These are phyloP conservation scores for Sinocyclocheilus rhinocerous DNA, from an alignment of 2,113 vertebrate species.

Conservation along the genomic window DNA sequence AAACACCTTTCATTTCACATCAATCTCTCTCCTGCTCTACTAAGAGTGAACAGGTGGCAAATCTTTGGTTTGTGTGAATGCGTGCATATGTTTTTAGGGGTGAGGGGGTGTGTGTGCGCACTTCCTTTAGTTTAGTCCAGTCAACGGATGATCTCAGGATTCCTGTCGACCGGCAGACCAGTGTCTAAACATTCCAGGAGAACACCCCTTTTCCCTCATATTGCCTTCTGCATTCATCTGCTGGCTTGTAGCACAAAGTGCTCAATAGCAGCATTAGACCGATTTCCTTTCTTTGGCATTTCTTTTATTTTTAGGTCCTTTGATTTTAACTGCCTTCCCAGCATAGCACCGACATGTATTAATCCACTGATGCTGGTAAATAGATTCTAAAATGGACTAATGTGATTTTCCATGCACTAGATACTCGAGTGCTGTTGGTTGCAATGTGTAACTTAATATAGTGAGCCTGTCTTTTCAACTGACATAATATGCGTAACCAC, in stretches of 20 bases:
- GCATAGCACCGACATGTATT: conserved; percentile 22
- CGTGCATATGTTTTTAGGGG: conserved; percentile 3
- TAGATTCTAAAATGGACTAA: conserved; percentile 41
- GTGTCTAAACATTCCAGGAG: conserved; percentile 51
- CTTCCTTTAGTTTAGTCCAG: conserved; percentile 37
- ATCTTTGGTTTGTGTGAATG: conserved; percentile 24
- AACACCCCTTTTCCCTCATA: conserved; percentile 17
- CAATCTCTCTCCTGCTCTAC: not conserved
- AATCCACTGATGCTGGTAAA: conserved; percentile 46
- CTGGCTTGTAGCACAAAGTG: conserved; percentile 30
- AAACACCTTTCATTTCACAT: conserved; percentile 35
- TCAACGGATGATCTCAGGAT: conserved; percentile 19
- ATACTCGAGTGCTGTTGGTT: conserved; percentile 34
- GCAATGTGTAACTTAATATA: conserved; percentile 38
- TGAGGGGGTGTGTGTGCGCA: not conserved
- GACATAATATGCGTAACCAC: conserved; percentile 44
- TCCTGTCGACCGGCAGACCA: conserved; percentile 17
- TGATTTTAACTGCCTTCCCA: conserved; percentile 35
- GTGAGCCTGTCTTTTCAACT: conserved; percentile 32
- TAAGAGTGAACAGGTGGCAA: not conserved
- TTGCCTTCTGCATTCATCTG: conserved; percentile 39
- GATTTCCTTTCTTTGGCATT: not conserved
- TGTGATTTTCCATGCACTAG: conserved; percentile 43
- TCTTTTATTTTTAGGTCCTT: conserved; percentile 21
- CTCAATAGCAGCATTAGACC: not conserved